Evolutionary conservation across 2,888 invertebrate species (phyloP).

Genomic region (Fragum whitleyi): DNA sequence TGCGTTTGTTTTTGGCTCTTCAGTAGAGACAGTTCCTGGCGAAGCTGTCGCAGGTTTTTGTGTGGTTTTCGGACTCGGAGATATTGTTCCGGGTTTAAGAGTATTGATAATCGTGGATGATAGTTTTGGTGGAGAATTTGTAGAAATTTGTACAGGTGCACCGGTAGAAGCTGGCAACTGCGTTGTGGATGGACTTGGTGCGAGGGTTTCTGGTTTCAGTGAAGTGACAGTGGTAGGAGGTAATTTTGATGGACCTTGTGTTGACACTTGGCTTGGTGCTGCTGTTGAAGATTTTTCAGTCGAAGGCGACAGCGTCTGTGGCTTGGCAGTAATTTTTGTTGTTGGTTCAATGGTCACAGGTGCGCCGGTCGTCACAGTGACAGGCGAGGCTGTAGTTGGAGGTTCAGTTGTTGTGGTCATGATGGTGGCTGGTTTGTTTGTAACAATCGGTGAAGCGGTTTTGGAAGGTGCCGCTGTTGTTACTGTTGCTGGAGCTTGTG

Average conservation of each 20-base stretch:
- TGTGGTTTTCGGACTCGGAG: not conserved
- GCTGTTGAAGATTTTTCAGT: not conserved
- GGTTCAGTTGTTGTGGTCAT: not conserved
- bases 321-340: slow-evolving; percentile 3
- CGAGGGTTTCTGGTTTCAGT: not conserved
- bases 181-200: slow-evolving; percentile 11
- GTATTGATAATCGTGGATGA: not conserved
- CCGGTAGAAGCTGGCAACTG: not conserved
- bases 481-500: not conserved
- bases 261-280: slow-evolving; percentile 2
- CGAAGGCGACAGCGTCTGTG: not conserved
- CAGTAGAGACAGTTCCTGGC: not conserved
- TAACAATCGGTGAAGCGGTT: not conserved
- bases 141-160: not conserved
- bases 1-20: not conserved
- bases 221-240: slow-evolving; percentile 10
- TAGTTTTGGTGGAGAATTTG: not conserved
- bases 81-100: not conserved
- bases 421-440: not conserved
- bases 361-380: not conserved
- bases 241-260: slow-evolving; percentile 16
- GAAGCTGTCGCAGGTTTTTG: slow-evolving; percentile 4
- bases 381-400: not conserved
- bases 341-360: slow-evolving; percentile 1
- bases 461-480: not conserved